These are phyloP conservation scores for Chascanopsetta lugubris DNA, from an alignment of 2,113 vertebrate species.

Conservation along the genomic window DNA sequence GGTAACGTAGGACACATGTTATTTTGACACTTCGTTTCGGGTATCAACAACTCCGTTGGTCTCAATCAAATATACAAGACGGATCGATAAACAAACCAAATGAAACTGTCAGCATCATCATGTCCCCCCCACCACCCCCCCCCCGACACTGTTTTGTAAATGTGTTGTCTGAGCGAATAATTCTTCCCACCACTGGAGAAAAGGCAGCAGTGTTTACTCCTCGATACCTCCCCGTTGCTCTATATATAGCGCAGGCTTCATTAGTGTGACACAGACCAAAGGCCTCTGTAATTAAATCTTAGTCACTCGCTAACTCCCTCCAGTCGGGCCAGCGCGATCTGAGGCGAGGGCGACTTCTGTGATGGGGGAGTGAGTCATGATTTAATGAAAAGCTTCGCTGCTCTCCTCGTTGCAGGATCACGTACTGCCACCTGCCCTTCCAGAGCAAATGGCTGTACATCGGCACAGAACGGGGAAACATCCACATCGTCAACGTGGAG, in stretches of 20 bases:
- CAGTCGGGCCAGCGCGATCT: slow-evolving; percentile 52
- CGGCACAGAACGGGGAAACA: slow-evolving; percentile 96
- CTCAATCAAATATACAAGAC: background rate
- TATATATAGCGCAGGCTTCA: slow-evolving; percentile 63
- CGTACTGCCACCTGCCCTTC: slow-evolving; percentile 98
- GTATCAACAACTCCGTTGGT: background rate
- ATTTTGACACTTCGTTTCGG: background rate
- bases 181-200: slow-evolving; percentile 16
- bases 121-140: no score
- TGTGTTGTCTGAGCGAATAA: background rate
- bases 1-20: background rate
- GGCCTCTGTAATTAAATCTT: slow-evolving; percentile 68
- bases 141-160: background rate
- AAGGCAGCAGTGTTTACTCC: slow-evolving; percentile 47
- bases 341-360: slow-evolving; percentile 31
- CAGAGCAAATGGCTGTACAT: slow-evolving; percentile 99
- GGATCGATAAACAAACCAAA: background rate
- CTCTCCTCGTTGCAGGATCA: slow-evolving; percentile 88
- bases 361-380: slow-evolving; percentile 43
- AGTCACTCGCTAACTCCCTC: slow-evolving; percentile 56
- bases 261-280: slow-evolving; percentile 66
- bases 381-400: slow-evolving; percentile 52
- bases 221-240: slow-evolving; percentile 25
- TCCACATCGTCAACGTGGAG: slow-evolving; percentile 99
- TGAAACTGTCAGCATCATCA: background rate